Conservation (phyloP, 2,113 vertebrate species). For the Neolamprologus longior region DNA sequence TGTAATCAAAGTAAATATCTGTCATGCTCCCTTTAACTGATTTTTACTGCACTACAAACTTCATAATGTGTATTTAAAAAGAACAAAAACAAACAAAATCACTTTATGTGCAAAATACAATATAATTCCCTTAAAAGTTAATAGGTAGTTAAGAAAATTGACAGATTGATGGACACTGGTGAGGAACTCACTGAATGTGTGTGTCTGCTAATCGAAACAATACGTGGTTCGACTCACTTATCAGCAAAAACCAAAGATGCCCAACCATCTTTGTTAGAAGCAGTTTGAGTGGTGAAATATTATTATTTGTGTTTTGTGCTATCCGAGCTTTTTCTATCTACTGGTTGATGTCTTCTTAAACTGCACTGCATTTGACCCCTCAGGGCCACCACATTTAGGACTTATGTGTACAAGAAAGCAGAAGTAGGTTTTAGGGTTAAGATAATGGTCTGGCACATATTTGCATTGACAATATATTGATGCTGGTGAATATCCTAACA, state of each 20-base stretch:
- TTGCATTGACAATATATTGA: accelerated
- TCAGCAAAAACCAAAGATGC: not conserved
- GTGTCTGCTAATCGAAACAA: not conserved
- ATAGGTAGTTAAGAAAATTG: not conserved
- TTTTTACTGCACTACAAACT: not conserved
- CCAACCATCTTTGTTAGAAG: not conserved
- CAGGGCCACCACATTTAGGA: not conserved
- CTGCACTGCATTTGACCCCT: not conserved
- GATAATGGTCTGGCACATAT: not conserved
- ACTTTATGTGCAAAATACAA: not conserved
- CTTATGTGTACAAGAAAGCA: not conserved
- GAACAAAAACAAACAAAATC: not conserved
- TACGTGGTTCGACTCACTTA: accelerated
- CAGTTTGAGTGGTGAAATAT: not conserved
- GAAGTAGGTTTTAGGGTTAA: not conserved
- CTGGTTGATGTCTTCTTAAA: not conserved
- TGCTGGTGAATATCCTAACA: not conserved
- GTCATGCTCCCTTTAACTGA: not conserved
- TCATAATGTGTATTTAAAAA: not conserved
- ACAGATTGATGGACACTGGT: not conserved
- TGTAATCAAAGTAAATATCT: not conserved
- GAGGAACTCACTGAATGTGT: not conserved
- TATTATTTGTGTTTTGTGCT: not conserved
- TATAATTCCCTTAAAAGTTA: not conserved
- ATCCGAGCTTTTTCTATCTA: not conserved